These are phyloP conservation scores for Troglohyphantes excavatus DNA, from an alignment of 2,888 invertebrate genomes.

Conservation along the genomic window DNA sequence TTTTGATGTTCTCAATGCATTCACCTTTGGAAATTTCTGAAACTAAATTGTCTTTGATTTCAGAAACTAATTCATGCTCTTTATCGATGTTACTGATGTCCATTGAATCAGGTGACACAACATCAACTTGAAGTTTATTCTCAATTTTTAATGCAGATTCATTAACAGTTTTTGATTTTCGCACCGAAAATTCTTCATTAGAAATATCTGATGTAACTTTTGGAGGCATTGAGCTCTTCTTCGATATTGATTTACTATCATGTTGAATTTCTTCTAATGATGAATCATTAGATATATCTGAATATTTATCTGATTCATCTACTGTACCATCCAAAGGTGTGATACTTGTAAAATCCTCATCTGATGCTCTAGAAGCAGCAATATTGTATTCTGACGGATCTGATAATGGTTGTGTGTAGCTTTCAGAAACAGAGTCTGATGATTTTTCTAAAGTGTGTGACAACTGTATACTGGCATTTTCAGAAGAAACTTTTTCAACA, in stretches of 20 bases:
- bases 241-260: conserved; percentile 41
- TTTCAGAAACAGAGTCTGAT: neutral
- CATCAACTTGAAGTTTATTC: neutral
- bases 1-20: neutral
- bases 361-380: conserved; percentile 27
- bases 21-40: neutral
- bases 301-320: conserved; percentile 68
- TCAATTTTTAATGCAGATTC: too few species aligned
- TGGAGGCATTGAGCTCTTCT: conserved; percentile 11
- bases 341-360: conserved; percentile 66
- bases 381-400: neutral
- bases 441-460: neutral
- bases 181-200: neutral
- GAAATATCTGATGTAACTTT: neutral
- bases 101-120: neutral
- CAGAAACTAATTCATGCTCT: neutral
- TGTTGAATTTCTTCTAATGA: conserved; percentile 61
- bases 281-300: conserved; percentile 60
- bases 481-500: neutral
- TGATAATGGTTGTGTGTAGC: conserved; percentile 12
- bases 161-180: neutral
- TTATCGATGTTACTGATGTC: neutral
- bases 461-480: neutral
- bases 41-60: neutral
- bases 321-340: conserved; percentile 51